Evolutionary conservation across 2,113 vertebrate species (phyloP), one percentile per base, ranked within the genome.

Genomic region (Microcebus griseorufus): DNA sequence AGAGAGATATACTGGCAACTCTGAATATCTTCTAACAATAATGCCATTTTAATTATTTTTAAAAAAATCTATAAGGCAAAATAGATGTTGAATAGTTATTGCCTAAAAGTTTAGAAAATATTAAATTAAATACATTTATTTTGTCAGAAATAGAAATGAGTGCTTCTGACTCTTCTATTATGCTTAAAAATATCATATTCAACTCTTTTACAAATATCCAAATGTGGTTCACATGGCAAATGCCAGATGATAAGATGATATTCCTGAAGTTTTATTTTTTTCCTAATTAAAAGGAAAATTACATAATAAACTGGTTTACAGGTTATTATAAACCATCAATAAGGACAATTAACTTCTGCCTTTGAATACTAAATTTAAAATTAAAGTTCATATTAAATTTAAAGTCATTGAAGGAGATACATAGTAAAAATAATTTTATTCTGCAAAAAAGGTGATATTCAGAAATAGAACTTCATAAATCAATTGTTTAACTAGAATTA

Each of bases 341-440:
- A 94, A 88, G 18, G 27, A 84, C 51, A 79, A 94, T 73, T 87
- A 78, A 83, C 55, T 92, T 97, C 67, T 88, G 75, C 62, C 20
- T 78, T 97, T 94, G n/a, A 92, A 82, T 62, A 48, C 13, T 87
- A 90, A 88, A 79, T 93, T 95, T 83, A 96, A 93, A 87, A 93
- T 70, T 62, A 84, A 85, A 85, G 75, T 89, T 96, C 34, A 79
- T 82, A 92, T 97, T 55, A 78, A 94, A 94, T 90, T 87, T 55
- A 79, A 89, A 94, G 23, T 88, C 37, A 89, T 86, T 93, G 55
- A 90, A 78, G n/a, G 5, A 53, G 0, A 79, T n/a, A 62, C 29
- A 60, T n/a, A 95, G 20, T 23, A 83, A 45, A 92, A 96, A 90
- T 73, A 79, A 93, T 88, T 95, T 95, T 96, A 81, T 93, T 93